These are phyloP conservation scores for Prunella strophiata DNA, from an alignment of 2,797 vertebrate species.

Conservation along the genomic window DNA sequence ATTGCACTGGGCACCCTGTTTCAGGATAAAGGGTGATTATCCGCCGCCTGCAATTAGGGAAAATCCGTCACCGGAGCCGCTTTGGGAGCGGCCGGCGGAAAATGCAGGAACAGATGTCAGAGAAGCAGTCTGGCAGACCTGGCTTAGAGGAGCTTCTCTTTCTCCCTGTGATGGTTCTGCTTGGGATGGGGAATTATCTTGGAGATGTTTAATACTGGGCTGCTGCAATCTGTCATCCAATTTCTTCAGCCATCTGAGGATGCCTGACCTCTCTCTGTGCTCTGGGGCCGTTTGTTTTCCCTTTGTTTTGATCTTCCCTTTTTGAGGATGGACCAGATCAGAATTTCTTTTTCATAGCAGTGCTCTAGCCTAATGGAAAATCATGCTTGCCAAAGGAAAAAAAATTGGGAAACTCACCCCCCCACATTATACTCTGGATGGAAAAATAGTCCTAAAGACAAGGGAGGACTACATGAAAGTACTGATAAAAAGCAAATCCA, in stretches of 20 bases:
- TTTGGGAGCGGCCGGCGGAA: not conserved
- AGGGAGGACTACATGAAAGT: not conserved
- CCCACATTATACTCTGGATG: not conserved
- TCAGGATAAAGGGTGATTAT: not conserved
- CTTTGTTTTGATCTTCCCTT: not conserved
- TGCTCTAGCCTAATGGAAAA: not conserved
- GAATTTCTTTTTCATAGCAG: not conserved
- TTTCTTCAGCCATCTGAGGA: not conserved
- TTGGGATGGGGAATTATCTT: not conserved
- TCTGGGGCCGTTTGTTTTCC: not conserved
- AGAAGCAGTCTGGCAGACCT: not conserved
- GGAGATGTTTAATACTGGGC: not conserved
- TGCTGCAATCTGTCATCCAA: not conserved
- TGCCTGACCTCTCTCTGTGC: not conserved
- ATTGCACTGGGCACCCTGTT: not conserved
- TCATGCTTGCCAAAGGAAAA: not conserved
- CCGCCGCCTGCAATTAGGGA: not conserved
- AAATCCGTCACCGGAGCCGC: not conserved
- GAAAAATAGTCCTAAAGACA: not conserved
- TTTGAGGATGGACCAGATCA: not conserved
- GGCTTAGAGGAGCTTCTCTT: not conserved
- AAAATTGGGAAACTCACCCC: not conserved
- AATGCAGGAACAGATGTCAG: not conserved
- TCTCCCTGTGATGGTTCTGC: not conserved
- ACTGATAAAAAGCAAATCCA: not conserved